Percentiles rank a stretch among this genome's conserved stretches.
Evolutionary conservation across 2,113 vertebrate genomes (phyloP).

Genomic region (Chaetops frenatus): DNA sequence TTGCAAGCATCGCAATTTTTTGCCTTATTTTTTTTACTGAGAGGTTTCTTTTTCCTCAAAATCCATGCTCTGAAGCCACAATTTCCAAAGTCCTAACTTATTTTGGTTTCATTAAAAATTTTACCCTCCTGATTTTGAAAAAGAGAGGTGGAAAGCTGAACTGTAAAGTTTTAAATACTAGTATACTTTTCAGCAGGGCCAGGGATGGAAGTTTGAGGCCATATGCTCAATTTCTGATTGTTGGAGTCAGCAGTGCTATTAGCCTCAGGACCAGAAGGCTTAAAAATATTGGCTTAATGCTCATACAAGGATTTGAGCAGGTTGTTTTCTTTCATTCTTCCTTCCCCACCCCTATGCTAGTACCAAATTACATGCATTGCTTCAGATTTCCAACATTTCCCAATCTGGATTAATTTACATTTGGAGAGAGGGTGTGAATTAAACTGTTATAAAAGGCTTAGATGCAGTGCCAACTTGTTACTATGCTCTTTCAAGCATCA

Average conservation of each 20-base stretch:
- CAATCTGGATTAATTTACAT: conserved; percentile 63
- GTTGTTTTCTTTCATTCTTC: background rate
- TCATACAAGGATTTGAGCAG: background rate
- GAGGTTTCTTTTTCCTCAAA: background rate
- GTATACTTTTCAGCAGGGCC: background rate
- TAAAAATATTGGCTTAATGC: background rate
- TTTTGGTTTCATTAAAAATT: background rate
- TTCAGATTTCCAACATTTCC: conserved; percentile 32
- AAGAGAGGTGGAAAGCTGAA: background rate
- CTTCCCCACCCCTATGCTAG: background rate
- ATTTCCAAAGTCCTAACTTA: background rate
- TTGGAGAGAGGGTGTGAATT: conserved; percentile 51
- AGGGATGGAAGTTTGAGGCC: background rate
- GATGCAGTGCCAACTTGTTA: conserved; percentile 45
- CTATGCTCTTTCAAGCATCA: conserved; percentile 24
- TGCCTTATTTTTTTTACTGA: background rate
- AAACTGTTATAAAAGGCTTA: conserved; percentile 56
- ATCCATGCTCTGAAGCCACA: background rate
- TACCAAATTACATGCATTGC: conserved; percentile 5
- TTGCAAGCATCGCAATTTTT: background rate
- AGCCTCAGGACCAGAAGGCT: background rate
- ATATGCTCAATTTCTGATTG: background rate
- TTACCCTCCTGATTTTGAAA: background rate
- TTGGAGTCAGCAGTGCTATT: background rate
- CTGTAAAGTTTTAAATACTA: background rate